Percentiles rank a stretch among this genome's conserved stretches.
These are phyloP conservation scores for Bothrops jararaca DNA, from an alignment of 2,113 vertebrate genomes.

Conservation along the genomic window DNA sequence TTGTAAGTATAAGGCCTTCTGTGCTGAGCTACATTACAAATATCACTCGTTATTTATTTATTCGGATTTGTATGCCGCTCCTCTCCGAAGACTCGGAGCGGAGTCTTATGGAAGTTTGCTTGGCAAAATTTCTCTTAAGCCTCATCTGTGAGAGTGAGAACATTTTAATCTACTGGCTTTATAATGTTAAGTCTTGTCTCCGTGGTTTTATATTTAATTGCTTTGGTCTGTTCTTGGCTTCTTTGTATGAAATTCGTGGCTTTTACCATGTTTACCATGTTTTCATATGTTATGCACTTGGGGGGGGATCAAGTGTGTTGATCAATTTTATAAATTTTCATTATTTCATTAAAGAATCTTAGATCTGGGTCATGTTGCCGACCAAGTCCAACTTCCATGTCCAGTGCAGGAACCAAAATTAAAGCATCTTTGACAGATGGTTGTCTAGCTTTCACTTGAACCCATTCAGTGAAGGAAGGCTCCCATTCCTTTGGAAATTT, in stretches of 20 bases:
- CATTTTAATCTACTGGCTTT: background rate
- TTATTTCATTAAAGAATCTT: background rate
- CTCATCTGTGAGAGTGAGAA: background rate
- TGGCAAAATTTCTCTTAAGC: background rate
- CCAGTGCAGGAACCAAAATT: background rate
- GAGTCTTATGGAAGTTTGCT: background rate
- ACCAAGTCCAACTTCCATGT: background rate
- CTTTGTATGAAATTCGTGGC: background rate
- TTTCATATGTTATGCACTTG: background rate
- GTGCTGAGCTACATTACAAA: background rate
- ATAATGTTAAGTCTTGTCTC: background rate
- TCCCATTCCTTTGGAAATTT: background rate
- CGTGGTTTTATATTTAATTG: background rate
- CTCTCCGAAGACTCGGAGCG: no score
- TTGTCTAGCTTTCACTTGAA: background rate
- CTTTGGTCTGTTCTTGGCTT: background rate
- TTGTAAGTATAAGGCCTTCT: background rate
- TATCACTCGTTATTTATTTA: no score
- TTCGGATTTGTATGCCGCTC: no score
- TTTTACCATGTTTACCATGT: background rate
- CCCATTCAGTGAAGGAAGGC: background rate
- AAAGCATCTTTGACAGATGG: background rate
- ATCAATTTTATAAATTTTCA: no score
- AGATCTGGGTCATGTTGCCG: background rate
- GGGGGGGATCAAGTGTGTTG: background rate